These are phyloP conservation scores for Strix uralensis DNA, from an alignment of 2,113 vertebrate genomes.

Conservation along the genomic window DNA sequence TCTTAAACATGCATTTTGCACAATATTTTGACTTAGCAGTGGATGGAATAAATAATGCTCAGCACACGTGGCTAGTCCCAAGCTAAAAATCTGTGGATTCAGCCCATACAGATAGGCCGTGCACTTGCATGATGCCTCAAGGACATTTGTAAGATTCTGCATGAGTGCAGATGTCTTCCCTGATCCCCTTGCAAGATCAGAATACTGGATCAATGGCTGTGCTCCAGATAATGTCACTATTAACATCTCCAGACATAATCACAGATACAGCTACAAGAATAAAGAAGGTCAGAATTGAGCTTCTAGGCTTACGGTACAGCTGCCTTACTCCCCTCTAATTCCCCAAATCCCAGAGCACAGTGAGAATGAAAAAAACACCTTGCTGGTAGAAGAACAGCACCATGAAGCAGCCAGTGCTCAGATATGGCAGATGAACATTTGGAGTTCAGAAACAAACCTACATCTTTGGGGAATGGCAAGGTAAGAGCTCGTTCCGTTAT, in stretches of 20 bases:
- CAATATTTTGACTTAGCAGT: not conserved
- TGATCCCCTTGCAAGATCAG: conserved; percentile 1
- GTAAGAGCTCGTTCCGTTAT: not conserved
- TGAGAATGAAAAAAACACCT: not conserved
- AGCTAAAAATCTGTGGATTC: not conserved
- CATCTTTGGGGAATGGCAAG: not conserved
- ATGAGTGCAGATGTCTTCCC: not conserved
- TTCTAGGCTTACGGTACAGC: not conserved
- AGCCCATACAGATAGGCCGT: not conserved
- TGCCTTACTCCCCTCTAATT: not conserved
- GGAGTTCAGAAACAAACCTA: not conserved
- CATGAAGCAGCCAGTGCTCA: not conserved
- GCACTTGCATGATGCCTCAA: not conserved
- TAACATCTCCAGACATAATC: conserved; percentile 11
- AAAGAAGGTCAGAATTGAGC: conserved; percentile 7
- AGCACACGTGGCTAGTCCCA: not conserved
- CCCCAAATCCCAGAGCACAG: not conserved
- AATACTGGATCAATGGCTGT: conserved; percentile 1
- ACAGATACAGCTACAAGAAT: not conserved
- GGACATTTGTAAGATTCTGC: not conserved
- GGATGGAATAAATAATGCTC: not conserved
- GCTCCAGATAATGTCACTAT: conserved; percentile 5
- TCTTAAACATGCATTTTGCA: not conserved
- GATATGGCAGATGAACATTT: not conserved
- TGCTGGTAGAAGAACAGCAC: not conserved